phyloP scores from a whole-genome alignment of 2,888 invertebrate genomes.

The Eupeodes luniger region DNA sequence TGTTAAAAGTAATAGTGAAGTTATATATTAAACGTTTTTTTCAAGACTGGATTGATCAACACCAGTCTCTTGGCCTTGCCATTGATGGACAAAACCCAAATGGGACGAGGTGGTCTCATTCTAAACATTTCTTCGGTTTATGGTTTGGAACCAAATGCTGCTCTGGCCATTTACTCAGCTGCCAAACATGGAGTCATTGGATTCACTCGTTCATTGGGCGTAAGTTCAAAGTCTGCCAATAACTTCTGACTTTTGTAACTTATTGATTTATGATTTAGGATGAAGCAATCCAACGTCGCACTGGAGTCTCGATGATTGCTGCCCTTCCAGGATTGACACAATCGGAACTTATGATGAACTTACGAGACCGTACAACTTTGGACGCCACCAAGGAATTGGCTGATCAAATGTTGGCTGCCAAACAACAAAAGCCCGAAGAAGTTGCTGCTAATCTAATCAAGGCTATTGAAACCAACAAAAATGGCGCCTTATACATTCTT shows the following conservation, averaged over 20 bases:
- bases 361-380: constrained; percentile 81
- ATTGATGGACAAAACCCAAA: constrained; percentile 81
- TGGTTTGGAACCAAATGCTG: constrained; percentile 81
- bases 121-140: constrained; percentile 82
- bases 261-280: constrained; percentile 70
- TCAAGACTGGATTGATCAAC: constrained; percentile 81
- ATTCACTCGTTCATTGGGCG: constrained; percentile 82
- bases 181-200: constrained; percentile 83
- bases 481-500: constrained; percentile 82
- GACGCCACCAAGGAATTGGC: constrained; percentile 79
- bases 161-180: constrained; percentile 81
- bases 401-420: constrained; percentile 79
- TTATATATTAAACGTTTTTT: background rate
- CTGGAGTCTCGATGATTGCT: constrained; percentile 81
- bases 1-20: background rate
- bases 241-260: too few species aligned
- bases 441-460: constrained; percentile 80
- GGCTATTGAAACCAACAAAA: constrained; percentile 81
- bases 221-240: constrained; percentile 57
- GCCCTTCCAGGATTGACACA: constrained; percentile 82
- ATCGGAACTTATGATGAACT: constrained; percentile 81
- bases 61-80: constrained; percentile 80
- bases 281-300: constrained; percentile 79
- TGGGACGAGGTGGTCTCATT: constrained; percentile 81
- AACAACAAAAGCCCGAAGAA: constrained; percentile 81